These are phyloP conservation scores for Rhizoglyphus robini DNA, from an alignment of 1,140 invertebrate species.

Conservation along the genomic window DNA sequence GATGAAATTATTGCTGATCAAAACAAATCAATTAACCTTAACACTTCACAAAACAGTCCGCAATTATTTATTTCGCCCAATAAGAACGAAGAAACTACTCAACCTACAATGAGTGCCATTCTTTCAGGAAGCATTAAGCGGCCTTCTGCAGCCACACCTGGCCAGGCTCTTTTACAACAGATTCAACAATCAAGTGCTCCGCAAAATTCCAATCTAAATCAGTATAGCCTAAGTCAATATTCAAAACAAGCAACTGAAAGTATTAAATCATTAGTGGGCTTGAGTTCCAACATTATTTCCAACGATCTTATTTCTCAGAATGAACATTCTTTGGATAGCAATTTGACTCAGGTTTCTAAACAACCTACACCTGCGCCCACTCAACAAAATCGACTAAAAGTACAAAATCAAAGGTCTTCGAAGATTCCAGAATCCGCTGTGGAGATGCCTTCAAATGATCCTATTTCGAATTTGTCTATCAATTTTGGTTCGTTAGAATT, in stretches of 20 bases:
- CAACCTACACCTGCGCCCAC: neutral
- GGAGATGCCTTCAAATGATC: constrained; percentile 79
- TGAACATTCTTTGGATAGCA: neutral
- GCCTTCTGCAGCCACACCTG: neutral
- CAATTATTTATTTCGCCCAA: neutral
- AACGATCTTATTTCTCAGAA: neutral
- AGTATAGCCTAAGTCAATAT: constrained; percentile 31
- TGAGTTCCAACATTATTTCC: constrained; percentile 25
- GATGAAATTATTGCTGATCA: neutral
- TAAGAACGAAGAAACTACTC: constrained; percentile 8
- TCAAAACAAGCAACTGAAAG: constrained; percentile 46
- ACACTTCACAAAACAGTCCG: neutral
- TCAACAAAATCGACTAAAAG: neutral
- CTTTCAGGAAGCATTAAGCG: neutral
- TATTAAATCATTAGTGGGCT: constrained; percentile 44
- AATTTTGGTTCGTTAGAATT: constrained; percentile 86
- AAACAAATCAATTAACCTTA: neutral
- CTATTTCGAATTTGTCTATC: constrained; percentile 68
- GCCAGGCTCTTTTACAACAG: constrained; percentile 22
- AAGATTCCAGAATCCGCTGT: constrained; percentile 82
- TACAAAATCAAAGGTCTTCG: neutral
- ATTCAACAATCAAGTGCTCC: constrained; percentile 15
- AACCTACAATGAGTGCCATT: constrained; percentile 7
- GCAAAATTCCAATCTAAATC: constrained; percentile 12
- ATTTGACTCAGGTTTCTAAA: neutral